Conservation (phyloP, 1,140 invertebrate species). For the Eciton burchellii region DNA sequence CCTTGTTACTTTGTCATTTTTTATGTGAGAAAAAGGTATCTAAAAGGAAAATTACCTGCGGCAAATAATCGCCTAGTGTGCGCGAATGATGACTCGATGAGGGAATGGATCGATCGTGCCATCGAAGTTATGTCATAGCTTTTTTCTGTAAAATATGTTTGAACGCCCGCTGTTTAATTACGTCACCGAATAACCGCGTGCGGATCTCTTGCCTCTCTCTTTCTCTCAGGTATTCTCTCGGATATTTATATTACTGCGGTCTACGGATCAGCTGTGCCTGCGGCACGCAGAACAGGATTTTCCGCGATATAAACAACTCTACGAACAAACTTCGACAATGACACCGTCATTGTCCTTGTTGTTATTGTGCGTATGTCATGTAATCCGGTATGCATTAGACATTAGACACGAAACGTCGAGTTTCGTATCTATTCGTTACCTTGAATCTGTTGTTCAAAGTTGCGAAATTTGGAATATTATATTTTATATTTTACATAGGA, state of each 20-base stretch:
- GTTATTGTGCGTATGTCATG: conserved; percentile 13
- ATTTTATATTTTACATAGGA: no score
- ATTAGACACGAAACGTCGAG: conserved; percentile 53
- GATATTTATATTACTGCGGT: no score
- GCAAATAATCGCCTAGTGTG: background rate
- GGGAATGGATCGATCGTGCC: conserved; percentile 1
- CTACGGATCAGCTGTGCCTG: background rate
- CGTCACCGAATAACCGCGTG: conserved; percentile 16
- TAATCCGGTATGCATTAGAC: conserved; percentile 36
- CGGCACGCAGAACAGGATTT: no score
- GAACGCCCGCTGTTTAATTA: background rate
- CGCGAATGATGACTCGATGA: background rate
- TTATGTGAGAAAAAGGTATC: background rate
- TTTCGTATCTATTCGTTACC: conserved; percentile 57
- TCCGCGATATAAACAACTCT: no score
- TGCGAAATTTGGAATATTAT: no score
- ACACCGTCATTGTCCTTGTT: no score
- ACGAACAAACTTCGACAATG: no score
- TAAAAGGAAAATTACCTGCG: background rate
- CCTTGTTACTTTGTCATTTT: background rate
- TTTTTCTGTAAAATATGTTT: conserved; percentile 13
- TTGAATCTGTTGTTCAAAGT: conserved; percentile 57
- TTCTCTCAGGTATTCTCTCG: background rate
- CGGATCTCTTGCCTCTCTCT: no score
- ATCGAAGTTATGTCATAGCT: conserved; percentile 20